Base-by-base conservation (phyloP, 2,888 invertebrate genomes). In the Apamea epomidion region DNA sequence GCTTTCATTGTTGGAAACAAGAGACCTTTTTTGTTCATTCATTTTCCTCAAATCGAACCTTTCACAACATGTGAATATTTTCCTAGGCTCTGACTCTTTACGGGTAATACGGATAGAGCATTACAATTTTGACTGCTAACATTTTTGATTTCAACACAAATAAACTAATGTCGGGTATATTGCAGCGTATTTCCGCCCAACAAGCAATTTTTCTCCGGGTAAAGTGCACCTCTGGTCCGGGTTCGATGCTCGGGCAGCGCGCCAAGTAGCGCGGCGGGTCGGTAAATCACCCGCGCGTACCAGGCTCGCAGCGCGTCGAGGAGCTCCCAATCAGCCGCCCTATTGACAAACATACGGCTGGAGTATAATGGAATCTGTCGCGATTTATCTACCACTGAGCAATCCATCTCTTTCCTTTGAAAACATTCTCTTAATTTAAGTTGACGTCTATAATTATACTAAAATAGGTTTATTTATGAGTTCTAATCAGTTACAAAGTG, bases 281-380 rank as follows among this genome's bases (percentile, higher is more conserved):
- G 92, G 94, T 95, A 95, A 95, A 94, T 94, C 94, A 93, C 87
- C 84, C 91, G 90, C 80, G 80, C 74, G 87, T 93, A 95, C 94
- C 93, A 94, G 93, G 94, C 92, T 92, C 91, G 91, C 93, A 95
- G 94, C 92, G 93, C 92, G 90, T 89, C 92, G 93, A 94, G 92
- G 93, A 95, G 95, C 92, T 93, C 89, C 94, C 96, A 96, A 96
- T 96, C 96, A 96, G 93, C 93, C 94, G 93, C 93, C 91, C 94
- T 95, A 96, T 96, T 96, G 96, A 96, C 96, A 96, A 96, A 96
- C 96, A 96, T 95, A 96, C 95, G 94, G 94, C 93, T 92, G 90
- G 91, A 89, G 92, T 91, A 94, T 95, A 96, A 96, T 96, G 95
- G 95, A 95, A 93, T 94, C 93, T 90, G 91, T 92, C 90, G 92